Conservation (phyloP, 2,797 vertebrate species). For the Myoxocephalus aenaeus region DNA sequence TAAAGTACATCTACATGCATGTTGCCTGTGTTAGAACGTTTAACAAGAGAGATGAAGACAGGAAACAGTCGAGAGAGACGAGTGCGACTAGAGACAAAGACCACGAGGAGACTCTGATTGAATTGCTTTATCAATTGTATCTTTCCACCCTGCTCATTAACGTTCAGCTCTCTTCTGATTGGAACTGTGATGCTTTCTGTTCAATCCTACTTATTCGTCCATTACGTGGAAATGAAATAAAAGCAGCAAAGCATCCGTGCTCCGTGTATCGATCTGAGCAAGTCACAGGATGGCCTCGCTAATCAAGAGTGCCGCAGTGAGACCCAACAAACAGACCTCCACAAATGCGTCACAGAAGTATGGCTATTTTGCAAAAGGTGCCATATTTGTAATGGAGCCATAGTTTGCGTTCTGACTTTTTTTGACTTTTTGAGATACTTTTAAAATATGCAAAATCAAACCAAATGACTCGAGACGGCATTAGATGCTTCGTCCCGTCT, state of each 20-base stretch:
- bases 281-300: conserved; percentile 19
- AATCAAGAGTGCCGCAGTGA: conserved; percentile 20
- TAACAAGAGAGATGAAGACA: not conserved
- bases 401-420: conserved; percentile 17
- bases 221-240: conserved; percentile 26
- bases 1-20: not conserved
- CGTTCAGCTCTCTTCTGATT: not conserved
- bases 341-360: not conserved
- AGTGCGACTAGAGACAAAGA: not conserved
- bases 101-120: not conserved
- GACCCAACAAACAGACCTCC: not conserved
- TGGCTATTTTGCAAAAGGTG: not conserved
- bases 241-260: conserved; percentile 27
- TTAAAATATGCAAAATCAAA: conserved; percentile 4
- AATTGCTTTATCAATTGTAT: conserved; percentile 1
- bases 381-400: not conserved
- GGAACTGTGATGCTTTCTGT: conserved; percentile 4
- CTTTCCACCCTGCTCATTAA: not conserved
- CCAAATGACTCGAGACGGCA: conserved; percentile 3
- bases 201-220: conserved; percentile 25
- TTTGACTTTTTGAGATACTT: conserved; percentile 28
- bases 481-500: conserved; percentile 24
- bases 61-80: not conserved
- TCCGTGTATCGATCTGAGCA: not conserved
- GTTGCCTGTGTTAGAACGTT: not conserved